Conservation (phyloP, 1,140 invertebrate species). For the Pantala flavescens region DNA sequence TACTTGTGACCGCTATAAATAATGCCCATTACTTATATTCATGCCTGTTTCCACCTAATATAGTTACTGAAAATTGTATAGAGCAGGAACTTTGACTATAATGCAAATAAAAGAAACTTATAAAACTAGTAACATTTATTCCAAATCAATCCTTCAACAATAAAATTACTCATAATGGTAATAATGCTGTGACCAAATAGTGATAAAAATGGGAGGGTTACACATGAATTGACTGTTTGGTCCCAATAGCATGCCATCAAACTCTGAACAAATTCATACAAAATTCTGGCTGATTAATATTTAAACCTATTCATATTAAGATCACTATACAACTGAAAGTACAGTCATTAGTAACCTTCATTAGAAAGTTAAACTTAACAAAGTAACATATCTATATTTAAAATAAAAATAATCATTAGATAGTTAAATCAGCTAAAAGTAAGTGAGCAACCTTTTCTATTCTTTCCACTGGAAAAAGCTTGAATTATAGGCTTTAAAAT, state of each 20-base stretch:
- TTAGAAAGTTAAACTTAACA: not conserved
- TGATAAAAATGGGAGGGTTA: slow-evolving; percentile 7
- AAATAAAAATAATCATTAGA: not conserved
- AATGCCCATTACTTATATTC: too few species aligned
- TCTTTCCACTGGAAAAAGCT: not conserved
- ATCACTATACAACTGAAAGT: not conserved
- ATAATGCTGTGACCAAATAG: not conserved
- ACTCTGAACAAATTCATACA: not conserved
- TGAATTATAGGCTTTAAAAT: not conserved
- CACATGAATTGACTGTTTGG: slow-evolving; percentile 9
- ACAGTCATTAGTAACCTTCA: not conserved
- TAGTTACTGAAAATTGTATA: too few species aligned
- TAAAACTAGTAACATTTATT: slow-evolving; percentile 6
- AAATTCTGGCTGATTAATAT: not conserved
- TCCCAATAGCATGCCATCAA: not conserved
- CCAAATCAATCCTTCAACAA: slow-evolving; percentile 9
- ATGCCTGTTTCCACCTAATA: too few species aligned
- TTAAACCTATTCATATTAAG: not conserved
- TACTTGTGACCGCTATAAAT: too few species aligned
- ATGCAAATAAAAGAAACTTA: not conserved
- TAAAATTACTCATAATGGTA: not conserved
- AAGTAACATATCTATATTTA: not conserved
- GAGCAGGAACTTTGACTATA: not conserved
- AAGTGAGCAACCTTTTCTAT: not conserved
- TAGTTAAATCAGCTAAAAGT: not conserved